Base-by-base conservation (phyloP, 1,140 invertebrate genomes). In the Mizuhopecten yessoensis region DNA sequence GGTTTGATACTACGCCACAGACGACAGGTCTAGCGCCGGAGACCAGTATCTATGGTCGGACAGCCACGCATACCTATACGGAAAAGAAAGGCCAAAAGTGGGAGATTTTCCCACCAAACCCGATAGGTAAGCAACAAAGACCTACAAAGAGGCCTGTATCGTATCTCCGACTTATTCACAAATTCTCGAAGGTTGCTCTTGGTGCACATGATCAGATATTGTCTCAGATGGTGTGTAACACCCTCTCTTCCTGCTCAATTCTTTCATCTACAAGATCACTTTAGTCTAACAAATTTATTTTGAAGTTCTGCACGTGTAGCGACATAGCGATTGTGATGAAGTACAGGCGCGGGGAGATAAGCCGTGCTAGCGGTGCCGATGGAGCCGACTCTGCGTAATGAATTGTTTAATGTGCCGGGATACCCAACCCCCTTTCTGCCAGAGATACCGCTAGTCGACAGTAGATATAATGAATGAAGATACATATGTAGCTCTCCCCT, bases 201-300 rank as follows among this genome's bases (percentile, higher is more conserved):
- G 57, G 57, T 75, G 57, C 57, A 75, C 57, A 75, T 75, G 57
- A 75, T 75, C 57, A 75, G 57, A 75, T 75, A 75, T 75, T 75
- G 57, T 75, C 57, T 75, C n/a, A 75, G 57, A 75, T 75, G 57
- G 23, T 75, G 23, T 75, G 57, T 75, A 75, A 75, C 57, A 75
- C 57, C 23, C 57, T 29, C 23, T 75, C 57, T 75, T 75, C 57
- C 57, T 75, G 57, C 57, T 75, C n/a, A 75, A 75, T 75, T 75
- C 57, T 75, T 75, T 75, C 57, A 75, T 75, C 57, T 75, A 75
- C 57, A 75, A 75, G 57, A 75, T 75, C 57, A 75, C 57, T 75
- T 75, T 29, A 75, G 57, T 75, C 57, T 75, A 75, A 75, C 57
- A 75, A 75, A 75, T 75, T 75, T 75, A 75, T 75, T 75, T 75